These are phyloP conservation scores for Drosophila affinis DNA, from an alignment of 2,888 invertebrate genomes.

Conservation along the genomic window DNA sequence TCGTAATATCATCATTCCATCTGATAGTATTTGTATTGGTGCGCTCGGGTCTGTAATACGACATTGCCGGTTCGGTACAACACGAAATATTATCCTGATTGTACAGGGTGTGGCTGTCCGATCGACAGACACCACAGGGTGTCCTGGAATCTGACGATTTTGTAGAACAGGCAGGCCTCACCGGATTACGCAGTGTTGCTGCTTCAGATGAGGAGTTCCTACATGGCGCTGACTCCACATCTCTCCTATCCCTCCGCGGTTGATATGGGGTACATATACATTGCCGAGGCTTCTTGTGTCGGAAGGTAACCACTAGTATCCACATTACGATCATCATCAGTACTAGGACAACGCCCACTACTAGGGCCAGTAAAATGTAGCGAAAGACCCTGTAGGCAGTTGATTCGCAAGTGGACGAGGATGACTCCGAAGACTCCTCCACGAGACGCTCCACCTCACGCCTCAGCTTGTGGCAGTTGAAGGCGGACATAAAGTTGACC, in stretches of 20 bases:
- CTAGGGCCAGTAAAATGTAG: not conserved
- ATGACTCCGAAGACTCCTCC: not conserved
- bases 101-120: not conserved
- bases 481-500: constrained; percentile 44
- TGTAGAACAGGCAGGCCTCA: not conserved
- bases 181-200: not conserved
- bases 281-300: too few species aligned
- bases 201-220: not conserved
- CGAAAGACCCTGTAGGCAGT: not conserved
- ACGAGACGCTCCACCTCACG: constrained; percentile 35
- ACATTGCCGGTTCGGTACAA: not conserved
- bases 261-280: too few species aligned
- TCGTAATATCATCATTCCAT: not conserved
- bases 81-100: not conserved
- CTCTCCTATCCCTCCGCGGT: not conserved
- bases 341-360: constrained; percentile 9
- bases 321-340: constrained; percentile 28
- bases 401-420: not conserved
- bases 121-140: not conserved
- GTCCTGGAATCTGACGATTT: not conserved
- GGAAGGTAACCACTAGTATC: constrained; percentile 27
- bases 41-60: not conserved
- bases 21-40: not conserved
- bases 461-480: constrained; percentile 56
- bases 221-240: not conserved